Percentiles rank a stretch among this genome's conserved stretches.
Evolutionary conservation across 2,113 vertebrate species (phyloP).

Genomic region (Scomber scombrus): DNA sequence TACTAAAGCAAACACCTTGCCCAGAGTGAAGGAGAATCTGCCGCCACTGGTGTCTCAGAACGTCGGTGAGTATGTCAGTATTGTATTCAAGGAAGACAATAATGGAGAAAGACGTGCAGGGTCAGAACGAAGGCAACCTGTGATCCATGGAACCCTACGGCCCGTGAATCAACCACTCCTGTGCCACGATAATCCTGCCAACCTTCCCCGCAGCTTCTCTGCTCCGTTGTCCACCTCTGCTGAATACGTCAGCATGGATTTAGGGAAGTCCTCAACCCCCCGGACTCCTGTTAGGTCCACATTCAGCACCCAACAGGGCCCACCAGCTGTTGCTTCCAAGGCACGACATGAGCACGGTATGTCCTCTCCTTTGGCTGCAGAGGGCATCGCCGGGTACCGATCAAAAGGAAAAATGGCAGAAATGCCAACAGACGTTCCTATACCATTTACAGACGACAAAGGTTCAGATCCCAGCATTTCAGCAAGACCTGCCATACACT

Average conservation of each 20-base stretch:
- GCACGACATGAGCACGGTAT: constrained; percentile 63
- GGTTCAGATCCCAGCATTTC: constrained; percentile 71
- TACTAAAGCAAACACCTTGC: constrained; percentile 85
- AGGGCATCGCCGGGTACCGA: constrained; percentile 69
- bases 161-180: constrained; percentile 74
- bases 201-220: constrained; percentile 86
- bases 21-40: constrained; percentile 81
- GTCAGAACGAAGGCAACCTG: constrained; percentile 61
- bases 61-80: constrained; percentile 85
- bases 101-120: constrained; percentile 38
- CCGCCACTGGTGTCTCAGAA: constrained; percentile 71
- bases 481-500: constrained; percentile 57
- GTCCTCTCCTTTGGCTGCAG: constrained; percentile 69
- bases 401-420: constrained; percentile 63
- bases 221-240: constrained; percentile 82
- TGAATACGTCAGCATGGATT: constrained; percentile 86
- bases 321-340: constrained; percentile 70
- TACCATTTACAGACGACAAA: constrained; percentile 72
- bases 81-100: constrained; percentile 76
- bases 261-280: constrained; percentile 73
- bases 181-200: constrained; percentile 74
- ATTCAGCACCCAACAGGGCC: constrained; percentile 69
- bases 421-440: constrained; percentile 55
- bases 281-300: constrained; percentile 73
- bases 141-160: constrained; percentile 76